These are phyloP conservation scores for Mongoloraphidia duomilia DNA, from an alignment of 2,888 invertebrate species.

Conservation along the genomic window DNA sequence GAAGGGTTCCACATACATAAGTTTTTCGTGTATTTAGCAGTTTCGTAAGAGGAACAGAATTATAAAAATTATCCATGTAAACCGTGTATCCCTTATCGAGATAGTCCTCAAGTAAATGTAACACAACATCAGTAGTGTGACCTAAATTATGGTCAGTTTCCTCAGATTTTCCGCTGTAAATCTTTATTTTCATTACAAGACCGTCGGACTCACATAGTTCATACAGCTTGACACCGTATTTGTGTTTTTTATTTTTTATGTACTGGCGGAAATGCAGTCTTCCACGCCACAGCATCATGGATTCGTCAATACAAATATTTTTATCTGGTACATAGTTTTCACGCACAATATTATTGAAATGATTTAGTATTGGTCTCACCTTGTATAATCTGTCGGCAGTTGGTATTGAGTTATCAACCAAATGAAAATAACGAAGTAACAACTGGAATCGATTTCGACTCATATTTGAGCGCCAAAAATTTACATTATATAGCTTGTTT, in stretches of 20 bases:
- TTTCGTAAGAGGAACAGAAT: slow-evolving; percentile 14
- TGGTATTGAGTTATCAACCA: slow-evolving; percentile 14
- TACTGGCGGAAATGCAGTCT: slow-evolving; percentile 15
- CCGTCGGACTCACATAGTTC: slow-evolving; percentile 16
- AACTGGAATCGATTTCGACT: slow-evolving; percentile 14
- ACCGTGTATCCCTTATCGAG: slow-evolving; percentile 16
- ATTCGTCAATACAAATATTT: slow-evolving; percentile 16
- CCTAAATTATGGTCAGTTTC: slow-evolving; percentile 13
- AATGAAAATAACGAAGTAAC: slow-evolving; percentile 14
- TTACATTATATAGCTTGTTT: slow-evolving; percentile 11
- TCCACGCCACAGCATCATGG: slow-evolving; percentile 17
- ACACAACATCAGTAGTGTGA: slow-evolving; percentile 15
- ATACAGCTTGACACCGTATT: slow-evolving; percentile 19
- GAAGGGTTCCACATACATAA: slow-evolving; percentile 10
- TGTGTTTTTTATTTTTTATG: slow-evolving; percentile 18
- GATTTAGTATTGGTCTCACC: slow-evolving; percentile 17
- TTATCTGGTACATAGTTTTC: slow-evolving; percentile 16
- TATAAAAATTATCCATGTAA: slow-evolving; percentile 17
- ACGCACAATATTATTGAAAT: slow-evolving; percentile 18
- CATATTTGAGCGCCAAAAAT: slow-evolving; percentile 11
- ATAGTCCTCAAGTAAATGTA: slow-evolving; percentile 16
- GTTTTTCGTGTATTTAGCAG: slow-evolving; percentile 12
- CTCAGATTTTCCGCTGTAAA: slow-evolving; percentile 15
- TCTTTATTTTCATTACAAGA: slow-evolving; percentile 14
- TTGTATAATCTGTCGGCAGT: slow-evolving; percentile 16